Evolutionary conservation across 2,797 vertebrate species (phyloP), one percentile per base, ranked within the genome.

Genomic region (Alosa sapidissima): DNA sequence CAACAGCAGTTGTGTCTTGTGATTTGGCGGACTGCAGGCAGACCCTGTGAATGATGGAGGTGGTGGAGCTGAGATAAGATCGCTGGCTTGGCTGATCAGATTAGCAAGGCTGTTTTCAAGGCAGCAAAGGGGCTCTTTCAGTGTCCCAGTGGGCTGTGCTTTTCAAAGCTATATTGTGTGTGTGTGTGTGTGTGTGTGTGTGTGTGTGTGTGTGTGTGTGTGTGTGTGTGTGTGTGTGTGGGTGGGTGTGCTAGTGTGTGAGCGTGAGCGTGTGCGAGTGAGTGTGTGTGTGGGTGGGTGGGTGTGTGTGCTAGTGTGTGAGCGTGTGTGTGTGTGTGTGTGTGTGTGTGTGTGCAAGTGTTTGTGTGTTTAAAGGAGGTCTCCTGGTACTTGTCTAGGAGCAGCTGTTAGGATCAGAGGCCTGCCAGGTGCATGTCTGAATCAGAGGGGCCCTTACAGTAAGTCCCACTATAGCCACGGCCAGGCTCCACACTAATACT

Each of bases 351-450:
- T 55, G 52, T 55, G 52, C 16, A 13, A 3, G 16, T 55, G 52
- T 55, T 2, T 55, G 52, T 19, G 52, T 55, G 51, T 47, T 68
- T 83, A 28, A 49, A 28, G 52, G 86, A 28, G 60, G 86, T 36
- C 81, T 60, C 81, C 65, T 78, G 84, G 52, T 81, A 28, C 81
- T 51, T n/a, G 45, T 87, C 54, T 82, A 84, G 48, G 62, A 36
- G 24, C 84, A 85, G 83, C 86, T 89, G 86, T 86, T 51, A 21
- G 78, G 85, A 87, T 86, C 84, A 86, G 83, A 84, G 82, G 81
- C 51, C 36, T 82, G 54, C 84, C 86, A 87, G 88, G 86, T 87
- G 86, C 58, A 82, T 3, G 65, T 11, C 33, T 72, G 65, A 36
- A 33, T 13, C 65, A 72, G 28, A 72, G 13, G 65, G 65, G 28